These are phyloP conservation scores for Morelia viridis DNA, from an alignment of 2,797 vertebrate genomes.

Conservation along the genomic window DNA sequence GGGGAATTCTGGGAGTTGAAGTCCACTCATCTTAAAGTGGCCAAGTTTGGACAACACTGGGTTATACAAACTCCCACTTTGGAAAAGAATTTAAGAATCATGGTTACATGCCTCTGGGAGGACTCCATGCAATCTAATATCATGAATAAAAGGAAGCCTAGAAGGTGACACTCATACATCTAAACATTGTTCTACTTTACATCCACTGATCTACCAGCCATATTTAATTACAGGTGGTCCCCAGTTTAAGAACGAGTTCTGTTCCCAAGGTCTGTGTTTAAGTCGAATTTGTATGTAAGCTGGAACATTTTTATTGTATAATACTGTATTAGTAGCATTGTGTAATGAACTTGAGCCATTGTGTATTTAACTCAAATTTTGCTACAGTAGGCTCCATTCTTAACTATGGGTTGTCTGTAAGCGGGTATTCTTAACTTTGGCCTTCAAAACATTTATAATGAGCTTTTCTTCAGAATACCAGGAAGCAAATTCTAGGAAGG, in stretches of 20 bases:
- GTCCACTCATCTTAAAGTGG: too few species aligned
- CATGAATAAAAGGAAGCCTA: background rate
- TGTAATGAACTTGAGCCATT: too few species aligned
- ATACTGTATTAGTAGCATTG: too few species aligned
- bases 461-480: background rate
- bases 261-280: too few species aligned
- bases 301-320: too few species aligned
- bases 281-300: too few species aligned
- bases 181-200: background rate
- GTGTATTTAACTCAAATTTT: too few species aligned
- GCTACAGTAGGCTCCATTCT: too few species aligned
- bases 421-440: background rate
- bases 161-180: background rate
- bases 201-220: background rate
- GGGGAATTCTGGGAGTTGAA: too few species aligned
- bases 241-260: too few species aligned
- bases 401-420: too few species aligned
- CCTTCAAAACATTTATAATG: background rate
- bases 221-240: background rate
- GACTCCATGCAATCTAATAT: background rate
- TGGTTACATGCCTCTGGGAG: background rate
- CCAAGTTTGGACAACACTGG: too few species aligned
- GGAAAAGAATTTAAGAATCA: background rate
- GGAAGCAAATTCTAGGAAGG: background rate
- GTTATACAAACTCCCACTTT: background rate